These are phyloP conservation scores for Chiloscyllium plagiosum DNA, from an alignment of 2,113 vertebrate species.

Conservation along the genomic window DNA sequence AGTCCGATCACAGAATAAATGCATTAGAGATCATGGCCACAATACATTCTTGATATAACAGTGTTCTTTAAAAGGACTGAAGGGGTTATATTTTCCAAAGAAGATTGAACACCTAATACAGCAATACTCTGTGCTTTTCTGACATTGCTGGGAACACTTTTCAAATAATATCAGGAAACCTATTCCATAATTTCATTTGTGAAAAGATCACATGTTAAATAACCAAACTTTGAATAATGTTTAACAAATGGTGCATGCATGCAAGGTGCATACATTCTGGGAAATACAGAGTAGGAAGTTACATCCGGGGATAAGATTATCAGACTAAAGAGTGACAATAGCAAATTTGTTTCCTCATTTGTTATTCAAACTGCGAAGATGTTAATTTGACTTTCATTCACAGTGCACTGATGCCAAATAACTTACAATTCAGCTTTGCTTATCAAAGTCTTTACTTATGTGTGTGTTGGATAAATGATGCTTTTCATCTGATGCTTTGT, in stretches of 20 bases:
- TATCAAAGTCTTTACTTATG: neutral
- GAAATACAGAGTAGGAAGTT: neutral
- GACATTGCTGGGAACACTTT: neutral
- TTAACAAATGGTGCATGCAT: neutral
- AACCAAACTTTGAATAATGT: neutral
- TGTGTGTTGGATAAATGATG: neutral
- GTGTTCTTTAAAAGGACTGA: neutral
- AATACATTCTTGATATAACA: too few relatives aligned
- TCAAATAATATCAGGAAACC: neutral
- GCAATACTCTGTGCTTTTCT: neutral
- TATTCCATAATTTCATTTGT: neutral
- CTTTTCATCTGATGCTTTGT: neutral
- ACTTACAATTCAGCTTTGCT: neutral
- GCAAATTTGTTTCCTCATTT: constrained; percentile 9
- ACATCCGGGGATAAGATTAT: neutral
- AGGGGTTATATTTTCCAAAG: neutral
- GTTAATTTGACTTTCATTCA: neutral
- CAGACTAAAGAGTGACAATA: neutral
- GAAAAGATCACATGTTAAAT: neutral
- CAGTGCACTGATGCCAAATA: neutral
- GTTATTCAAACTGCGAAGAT: neutral
- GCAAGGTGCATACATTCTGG: neutral
- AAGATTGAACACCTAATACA: neutral
- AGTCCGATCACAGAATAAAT: too few relatives aligned
- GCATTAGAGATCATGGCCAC: too few relatives aligned